Evolutionary conservation across 1,140 invertebrate species (phyloP).

Genomic region (Platorchestia sp.): DNA sequence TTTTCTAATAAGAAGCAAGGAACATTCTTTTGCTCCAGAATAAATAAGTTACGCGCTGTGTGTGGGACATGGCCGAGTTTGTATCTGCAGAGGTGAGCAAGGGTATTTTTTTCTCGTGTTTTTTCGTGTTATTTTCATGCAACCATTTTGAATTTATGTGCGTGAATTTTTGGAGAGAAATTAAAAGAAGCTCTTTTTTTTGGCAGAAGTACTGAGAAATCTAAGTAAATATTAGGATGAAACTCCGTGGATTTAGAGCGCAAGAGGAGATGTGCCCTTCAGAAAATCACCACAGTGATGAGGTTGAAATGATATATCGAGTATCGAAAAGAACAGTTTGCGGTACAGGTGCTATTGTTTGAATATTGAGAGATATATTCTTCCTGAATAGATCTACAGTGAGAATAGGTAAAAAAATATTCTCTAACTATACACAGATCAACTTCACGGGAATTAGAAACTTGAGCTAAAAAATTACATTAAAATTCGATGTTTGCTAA

Average conservation of each 20-base stretch:
- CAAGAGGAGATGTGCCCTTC: too few species aligned
- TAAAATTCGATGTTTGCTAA: too few species aligned
- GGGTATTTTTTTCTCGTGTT: background rate
- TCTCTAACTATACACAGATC: too few species aligned
- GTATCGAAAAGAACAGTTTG: too few species aligned
- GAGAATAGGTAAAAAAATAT: too few species aligned
- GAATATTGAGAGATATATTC: too few species aligned
- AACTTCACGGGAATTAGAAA: too few species aligned
- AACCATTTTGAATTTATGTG: background rate
- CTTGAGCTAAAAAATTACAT: too few species aligned
- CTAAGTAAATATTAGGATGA: background rate
- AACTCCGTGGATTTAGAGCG: background rate
- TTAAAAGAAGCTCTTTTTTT: background rate
- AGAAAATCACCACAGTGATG: too few species aligned
- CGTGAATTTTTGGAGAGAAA: background rate
- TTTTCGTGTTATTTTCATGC: background rate
- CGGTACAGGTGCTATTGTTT: too few species aligned
- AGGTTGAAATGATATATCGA: too few species aligned
- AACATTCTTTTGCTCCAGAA: background rate
- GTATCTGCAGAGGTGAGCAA: background rate
- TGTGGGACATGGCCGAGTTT: background rate
- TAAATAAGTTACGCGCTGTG: background rate
- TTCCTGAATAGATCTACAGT: too few species aligned
- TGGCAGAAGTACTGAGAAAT: background rate
- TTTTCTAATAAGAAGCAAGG: background rate